phyloP scores from a whole-genome alignment of 2,888 invertebrate species.

The Athalia cordata region DNA sequence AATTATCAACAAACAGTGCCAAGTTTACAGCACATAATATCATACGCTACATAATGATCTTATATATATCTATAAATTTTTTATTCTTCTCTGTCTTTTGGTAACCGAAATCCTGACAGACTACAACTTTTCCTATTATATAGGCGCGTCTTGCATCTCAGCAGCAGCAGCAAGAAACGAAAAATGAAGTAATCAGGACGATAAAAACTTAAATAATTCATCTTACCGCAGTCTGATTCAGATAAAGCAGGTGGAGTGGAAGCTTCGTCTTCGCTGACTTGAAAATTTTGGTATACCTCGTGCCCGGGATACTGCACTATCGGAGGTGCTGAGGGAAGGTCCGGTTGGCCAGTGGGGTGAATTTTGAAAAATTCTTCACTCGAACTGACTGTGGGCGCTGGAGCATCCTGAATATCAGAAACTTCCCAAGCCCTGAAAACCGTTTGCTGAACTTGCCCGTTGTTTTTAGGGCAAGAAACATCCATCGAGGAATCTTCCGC shows the following conservation, averaged over 20 bases:
- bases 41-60: background rate
- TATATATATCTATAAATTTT: background rate
- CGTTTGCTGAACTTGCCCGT: slow-evolving; percentile 31
- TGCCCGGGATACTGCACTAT: slow-evolving; percentile 3
- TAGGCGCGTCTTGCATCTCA: background rate
- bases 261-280: slow-evolving; percentile 49
- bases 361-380: slow-evolving; percentile 48
- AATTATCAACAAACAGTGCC: slow-evolving; percentile 54
- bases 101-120: background rate
- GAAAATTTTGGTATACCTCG: slow-evolving; percentile 33
- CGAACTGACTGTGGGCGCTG: slow-evolving; percentile 36
- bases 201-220: background rate
- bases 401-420: slow-evolving; percentile 52
- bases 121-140: background rate
- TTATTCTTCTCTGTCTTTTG: slow-evolving; percentile 18
- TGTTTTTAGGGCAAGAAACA: slow-evolving; percentile 3
- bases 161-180: background rate
- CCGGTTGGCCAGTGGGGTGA: background rate
- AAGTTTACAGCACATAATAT: background rate
- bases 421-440: slow-evolving; percentile 60
- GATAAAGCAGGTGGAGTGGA: slow-evolving; percentile 47
- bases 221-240: slow-evolving; percentile 41
- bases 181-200: background rate
- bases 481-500: slow-evolving; percentile 38
- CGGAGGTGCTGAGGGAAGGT: slow-evolving; percentile 45